A percentile compares a stretch with the other conserved stretches of the same genome.
phyloP scores from a whole-genome alignment of 2,888 invertebrate species.

The Eucera pruinosa region DNA sequence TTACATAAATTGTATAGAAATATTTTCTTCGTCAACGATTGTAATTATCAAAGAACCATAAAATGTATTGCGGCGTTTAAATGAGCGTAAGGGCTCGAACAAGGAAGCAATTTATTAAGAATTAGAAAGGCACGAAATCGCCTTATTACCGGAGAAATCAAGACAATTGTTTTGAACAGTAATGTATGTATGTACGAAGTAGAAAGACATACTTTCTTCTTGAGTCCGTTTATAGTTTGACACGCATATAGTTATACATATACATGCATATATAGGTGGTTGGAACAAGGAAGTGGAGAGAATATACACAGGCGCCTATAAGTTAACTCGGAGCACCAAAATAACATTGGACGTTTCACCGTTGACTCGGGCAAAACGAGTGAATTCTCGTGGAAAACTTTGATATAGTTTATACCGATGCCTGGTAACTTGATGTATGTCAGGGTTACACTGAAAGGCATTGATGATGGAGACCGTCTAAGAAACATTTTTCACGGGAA shows the following conservation, averaged over 20 bases:
- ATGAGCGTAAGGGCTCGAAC: constrained; percentile 4
- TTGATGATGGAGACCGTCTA: constrained; percentile 13
- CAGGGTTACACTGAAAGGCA: constrained; percentile 52
- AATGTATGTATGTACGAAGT: constrained; percentile 63
- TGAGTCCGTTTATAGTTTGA: constrained; percentile 65
- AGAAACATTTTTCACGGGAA: constrained; percentile 43
- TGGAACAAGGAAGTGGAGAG: constrained; percentile 62
- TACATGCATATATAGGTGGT: constrained; percentile 21
- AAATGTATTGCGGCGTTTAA: constrained; percentile 7
- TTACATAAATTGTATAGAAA: constrained; percentile 17
- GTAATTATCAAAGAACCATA: background rate
- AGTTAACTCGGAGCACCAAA: constrained; percentile 58
- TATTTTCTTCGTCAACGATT: background rate
- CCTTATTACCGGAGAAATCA: constrained; percentile 66
- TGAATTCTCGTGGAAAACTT: constrained; percentile 53
- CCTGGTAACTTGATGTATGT: constrained; percentile 55
- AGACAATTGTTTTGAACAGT: constrained; percentile 59
- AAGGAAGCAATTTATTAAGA: constrained; percentile 48
- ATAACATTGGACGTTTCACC: constrained; percentile 57
- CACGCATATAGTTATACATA: constrained; percentile 30
- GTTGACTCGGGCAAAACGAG: constrained; percentile 39
- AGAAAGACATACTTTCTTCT: constrained; percentile 66
- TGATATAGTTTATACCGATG: constrained; percentile 51
- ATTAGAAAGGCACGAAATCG: constrained; percentile 61
- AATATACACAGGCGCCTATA: constrained; percentile 55